Percentiles rank a stretch among this genome's conserved stretches.
Evolutionary conservation across 35 echinoderm and acorn worm species (phyloP).

Genomic region (Acanthaster planci): DNA sequence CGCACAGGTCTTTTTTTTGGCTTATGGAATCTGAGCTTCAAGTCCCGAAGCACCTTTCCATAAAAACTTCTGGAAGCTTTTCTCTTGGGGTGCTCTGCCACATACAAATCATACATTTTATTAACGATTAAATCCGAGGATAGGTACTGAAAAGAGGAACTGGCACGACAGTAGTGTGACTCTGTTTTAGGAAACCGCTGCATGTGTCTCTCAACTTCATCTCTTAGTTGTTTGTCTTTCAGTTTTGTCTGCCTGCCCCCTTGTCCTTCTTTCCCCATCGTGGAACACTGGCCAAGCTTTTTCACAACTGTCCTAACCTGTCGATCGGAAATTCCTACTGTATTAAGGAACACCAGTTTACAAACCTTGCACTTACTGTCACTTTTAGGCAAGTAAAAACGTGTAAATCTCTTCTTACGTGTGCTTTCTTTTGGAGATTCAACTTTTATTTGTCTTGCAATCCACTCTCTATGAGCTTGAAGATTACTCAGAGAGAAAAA

Average conservation of each 20-base stretch:
- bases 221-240: constrained; percentile 3
- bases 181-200: constrained; percentile 56
- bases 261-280: constrained; percentile 25
- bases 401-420: too few relatives aligned
- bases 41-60: constrained; percentile 18
- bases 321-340: neutral
- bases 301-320: neutral
- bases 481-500: too few relatives aligned
- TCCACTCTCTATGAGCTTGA: too few relatives aligned
- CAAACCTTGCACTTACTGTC: constrained; percentile 9
- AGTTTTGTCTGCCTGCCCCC: neutral
- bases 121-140: constrained; percentile 49
- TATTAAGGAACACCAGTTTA: constrained; percentile 23
- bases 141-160: constrained; percentile 26
- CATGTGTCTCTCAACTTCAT: constrained; percentile 35
- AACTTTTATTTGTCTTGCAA: neutral
- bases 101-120: constrained; percentile 48
- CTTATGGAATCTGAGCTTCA: constrained; percentile 54
- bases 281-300: constrained; percentile 16
- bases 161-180: constrained; percentile 53
- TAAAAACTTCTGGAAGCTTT: neutral
- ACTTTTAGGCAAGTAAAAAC: neutral
- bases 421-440: neutral
- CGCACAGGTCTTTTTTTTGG: constrained; percentile 57
- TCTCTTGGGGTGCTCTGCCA: neutral